Base-by-base conservation (phyloP, 2,888 invertebrate genomes). In the Sericinus montela region DNA sequence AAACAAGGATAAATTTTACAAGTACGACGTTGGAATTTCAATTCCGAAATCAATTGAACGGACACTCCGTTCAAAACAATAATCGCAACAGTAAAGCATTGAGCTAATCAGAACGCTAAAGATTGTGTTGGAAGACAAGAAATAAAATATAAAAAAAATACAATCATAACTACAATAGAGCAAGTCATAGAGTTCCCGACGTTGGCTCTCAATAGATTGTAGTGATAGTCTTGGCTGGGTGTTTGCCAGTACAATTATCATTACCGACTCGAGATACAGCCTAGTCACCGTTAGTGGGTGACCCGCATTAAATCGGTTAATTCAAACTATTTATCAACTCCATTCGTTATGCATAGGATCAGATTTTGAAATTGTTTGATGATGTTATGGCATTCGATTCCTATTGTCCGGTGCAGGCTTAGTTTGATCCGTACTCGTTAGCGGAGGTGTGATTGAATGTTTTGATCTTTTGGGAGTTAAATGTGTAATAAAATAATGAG, bases 291-390 rank as follows among this genome's bases (percentile, higher is more conserved):
- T 84, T 74, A 80, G 75, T 82, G 85, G 84, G 85, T 87, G 88
- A 88, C 88, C 88, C 88, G 88, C 84, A 87, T 87, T 87, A 86
- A 86, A 88, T 88, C 87, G 87, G 88, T 88, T 85, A 87, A 87
- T 88, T 87, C 84, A 80, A 85, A 86, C 84, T 85, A 86, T 87
- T 88, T 88, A 87, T 88, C 86, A 81, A 83, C 77, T 78, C 78
- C 72, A 84, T 84, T 84, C 84, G 84, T 83, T 85, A 87, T 84
- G 87, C 85, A 83, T 85, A 82, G 80, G 82, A 84, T 84, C 83
- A 78, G 83, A 87, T 85, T 85, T 82, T 76, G 81, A 82, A 81
- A 84, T 81, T 84, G 83, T 86, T 85, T 85, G 84, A 85, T 83
- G 78, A 78, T 87, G 85, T 86, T 86, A 74, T 84, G 82, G 81